These are phyloP conservation scores for Mercenaria mercenaria DNA, from an alignment of 1,140 invertebrate species.

Conservation along the genomic window DNA sequence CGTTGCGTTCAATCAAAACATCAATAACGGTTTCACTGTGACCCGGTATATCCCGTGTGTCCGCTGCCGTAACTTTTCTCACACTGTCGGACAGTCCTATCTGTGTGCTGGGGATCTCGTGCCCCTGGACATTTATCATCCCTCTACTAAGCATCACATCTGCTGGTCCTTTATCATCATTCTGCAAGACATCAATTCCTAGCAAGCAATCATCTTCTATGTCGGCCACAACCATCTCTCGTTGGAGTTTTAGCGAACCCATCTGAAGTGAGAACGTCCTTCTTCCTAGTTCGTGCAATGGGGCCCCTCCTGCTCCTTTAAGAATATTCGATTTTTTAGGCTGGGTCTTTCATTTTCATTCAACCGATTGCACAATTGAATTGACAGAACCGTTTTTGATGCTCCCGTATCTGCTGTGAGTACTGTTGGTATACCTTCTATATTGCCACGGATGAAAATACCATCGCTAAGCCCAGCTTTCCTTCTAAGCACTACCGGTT, in stretches of 20 bases:
- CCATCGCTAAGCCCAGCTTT: background rate
- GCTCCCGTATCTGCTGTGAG: background rate
- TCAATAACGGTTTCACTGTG: background rate
- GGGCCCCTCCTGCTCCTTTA: background rate
- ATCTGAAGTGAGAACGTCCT: background rate
- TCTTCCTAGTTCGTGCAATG: constrained; percentile 5
- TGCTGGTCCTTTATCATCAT: background rate
- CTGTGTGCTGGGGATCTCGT: background rate
- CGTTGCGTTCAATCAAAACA: background rate
- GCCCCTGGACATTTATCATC: background rate
- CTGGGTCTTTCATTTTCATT: background rate
- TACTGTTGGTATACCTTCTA: background rate
- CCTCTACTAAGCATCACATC: constrained; percentile 5
- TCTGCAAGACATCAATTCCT: constrained; percentile 7
- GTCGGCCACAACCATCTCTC: background rate
- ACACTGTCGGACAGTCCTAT: background rate
- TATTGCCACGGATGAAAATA: background rate
- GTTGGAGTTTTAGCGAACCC: background rate
- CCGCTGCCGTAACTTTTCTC: background rate
- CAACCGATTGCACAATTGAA: background rate
- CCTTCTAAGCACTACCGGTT: background rate
- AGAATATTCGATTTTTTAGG: background rate
- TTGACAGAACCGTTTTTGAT: background rate
- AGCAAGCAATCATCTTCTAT: background rate
- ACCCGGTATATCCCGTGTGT: background rate